Evolutionary conservation across 2,797 vertebrate species (phyloP).

Genomic region (Helarctos malayanus): DNA sequence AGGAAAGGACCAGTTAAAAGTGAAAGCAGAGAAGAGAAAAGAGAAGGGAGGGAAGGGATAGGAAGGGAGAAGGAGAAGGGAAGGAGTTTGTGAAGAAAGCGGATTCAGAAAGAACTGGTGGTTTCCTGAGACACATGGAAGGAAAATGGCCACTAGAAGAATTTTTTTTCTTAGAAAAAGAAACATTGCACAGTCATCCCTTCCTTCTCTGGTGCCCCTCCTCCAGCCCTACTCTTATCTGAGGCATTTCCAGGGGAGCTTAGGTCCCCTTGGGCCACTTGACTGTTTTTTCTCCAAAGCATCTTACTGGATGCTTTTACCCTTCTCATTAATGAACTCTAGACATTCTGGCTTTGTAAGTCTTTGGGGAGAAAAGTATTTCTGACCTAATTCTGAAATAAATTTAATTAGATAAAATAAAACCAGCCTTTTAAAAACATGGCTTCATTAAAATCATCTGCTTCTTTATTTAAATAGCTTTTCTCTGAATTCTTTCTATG

Average conservation of each 20-base stretch:
- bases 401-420: constrained; percentile 58
- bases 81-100: neutral
- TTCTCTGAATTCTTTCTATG: neutral
- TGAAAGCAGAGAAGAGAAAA: neutral
- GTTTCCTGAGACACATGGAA: neutral
- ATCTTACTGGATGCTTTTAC: neutral
- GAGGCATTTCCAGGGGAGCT: neutral
- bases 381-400: constrained; percentile 50
- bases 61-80: neutral
- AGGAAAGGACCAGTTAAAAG: neutral
- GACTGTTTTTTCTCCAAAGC: neutral
- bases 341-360: constrained; percentile 4
- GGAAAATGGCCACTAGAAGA: neutral
- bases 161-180: neutral
- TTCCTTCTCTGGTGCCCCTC: neutral
- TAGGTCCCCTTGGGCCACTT: neutral
- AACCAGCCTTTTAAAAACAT: constrained; percentile 33
- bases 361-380: constrained; percentile 48
- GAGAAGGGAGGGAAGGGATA: neutral
- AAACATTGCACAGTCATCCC: neutral
- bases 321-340: neutral
- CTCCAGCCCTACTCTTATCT: neutral
- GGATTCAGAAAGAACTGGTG: neutral
- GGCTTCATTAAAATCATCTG: constrained; percentile 41
- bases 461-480: constrained; percentile 42